Base-by-base conservation (phyloP, 2,888 invertebrate species). In the Sarcophaga rosellei region DNA sequence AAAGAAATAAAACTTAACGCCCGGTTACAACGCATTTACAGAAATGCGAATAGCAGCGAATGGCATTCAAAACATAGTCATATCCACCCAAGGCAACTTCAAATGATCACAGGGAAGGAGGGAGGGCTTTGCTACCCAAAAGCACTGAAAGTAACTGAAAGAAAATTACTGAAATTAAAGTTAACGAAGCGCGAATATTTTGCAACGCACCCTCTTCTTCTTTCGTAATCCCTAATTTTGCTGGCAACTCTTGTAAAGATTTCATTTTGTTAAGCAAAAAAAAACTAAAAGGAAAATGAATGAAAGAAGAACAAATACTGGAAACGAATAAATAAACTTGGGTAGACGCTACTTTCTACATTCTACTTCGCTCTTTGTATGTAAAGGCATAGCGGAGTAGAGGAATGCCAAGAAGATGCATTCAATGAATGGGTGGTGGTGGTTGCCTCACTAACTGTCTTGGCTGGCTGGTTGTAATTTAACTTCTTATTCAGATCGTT, bases 161-260 rank as follows among this genome's bases (percentile, higher is more conserved):
- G 89, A 90, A 91, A 91, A 90, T 90, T 89, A 89, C 89, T 87
- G 88, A 90, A 90, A 90, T 90, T 89, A 90, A 90, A 90, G 89
- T 89, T 91, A 91, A 91, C 91, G 91, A 91, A 91, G 91, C 91
- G 90, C 89, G 89, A 91, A 91, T 89, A 90, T 90, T 53, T 53
- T 53, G 35, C 17, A 53, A 53, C 53, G 53, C 53, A 53, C 76
- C 53, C 79, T 78, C 77, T 81, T 69, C 77, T 81, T 69, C 68
- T 69, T 69, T 69, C 45, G 75, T 62, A 74, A 85, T 70, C 45
- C 74, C 77, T 68, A 76, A 82, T 82, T 82, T 82, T 20, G 12
- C 44, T 47, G 72, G n/a, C 53, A 70, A 47, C 59, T 77, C 20
- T 72, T 20, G 3, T 25, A 61, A 76, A 35, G 47, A 74, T 6